Conservation (phyloP, 2,113 vertebrate genomes). For the Gymnogyps californianus region DNA sequence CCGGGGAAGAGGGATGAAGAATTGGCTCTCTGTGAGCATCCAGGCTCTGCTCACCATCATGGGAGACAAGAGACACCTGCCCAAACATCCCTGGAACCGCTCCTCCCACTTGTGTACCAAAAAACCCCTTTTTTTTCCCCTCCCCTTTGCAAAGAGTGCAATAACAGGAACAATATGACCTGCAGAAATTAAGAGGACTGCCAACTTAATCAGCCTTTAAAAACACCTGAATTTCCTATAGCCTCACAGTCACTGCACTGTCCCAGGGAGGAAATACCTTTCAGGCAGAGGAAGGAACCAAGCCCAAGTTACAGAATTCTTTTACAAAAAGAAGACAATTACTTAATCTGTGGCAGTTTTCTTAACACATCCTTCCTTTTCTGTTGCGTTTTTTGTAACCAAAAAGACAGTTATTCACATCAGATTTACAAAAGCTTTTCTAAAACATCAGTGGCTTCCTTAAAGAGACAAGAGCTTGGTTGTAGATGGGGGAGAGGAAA, state of each 20-base stretch:
- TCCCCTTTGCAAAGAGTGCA: neutral
- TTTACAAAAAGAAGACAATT: constrained; percentile 53
- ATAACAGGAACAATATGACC: neutral
- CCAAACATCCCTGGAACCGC: neutral
- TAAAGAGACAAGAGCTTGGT: neutral
- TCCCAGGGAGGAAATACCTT: constrained; percentile 57
- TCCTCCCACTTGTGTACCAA: neutral
- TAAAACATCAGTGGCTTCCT: neutral
- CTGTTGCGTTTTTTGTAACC: constrained; percentile 54
- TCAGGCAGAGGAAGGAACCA: constrained; percentile 62
- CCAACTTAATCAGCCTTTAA: constrained; percentile 9
- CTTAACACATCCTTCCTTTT: constrained; percentile 66
- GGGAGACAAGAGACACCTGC: constrained; percentile 14
- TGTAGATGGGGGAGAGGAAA: neutral
- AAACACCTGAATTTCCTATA: constrained; percentile 11
- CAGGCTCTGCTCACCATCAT: neutral
- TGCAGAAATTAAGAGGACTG: neutral
- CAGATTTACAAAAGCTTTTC: neutral
- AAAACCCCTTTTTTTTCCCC: neutral
- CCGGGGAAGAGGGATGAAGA: neutral
- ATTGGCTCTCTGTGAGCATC: neutral
- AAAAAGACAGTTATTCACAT: neutral
- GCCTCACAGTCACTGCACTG: neutral
- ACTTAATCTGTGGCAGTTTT: constrained; percentile 44
- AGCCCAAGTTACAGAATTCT: constrained; percentile 47